phyloP scores from a whole-genome alignment of 2,888 invertebrate species.

The Drosophila silvestris region DNA sequence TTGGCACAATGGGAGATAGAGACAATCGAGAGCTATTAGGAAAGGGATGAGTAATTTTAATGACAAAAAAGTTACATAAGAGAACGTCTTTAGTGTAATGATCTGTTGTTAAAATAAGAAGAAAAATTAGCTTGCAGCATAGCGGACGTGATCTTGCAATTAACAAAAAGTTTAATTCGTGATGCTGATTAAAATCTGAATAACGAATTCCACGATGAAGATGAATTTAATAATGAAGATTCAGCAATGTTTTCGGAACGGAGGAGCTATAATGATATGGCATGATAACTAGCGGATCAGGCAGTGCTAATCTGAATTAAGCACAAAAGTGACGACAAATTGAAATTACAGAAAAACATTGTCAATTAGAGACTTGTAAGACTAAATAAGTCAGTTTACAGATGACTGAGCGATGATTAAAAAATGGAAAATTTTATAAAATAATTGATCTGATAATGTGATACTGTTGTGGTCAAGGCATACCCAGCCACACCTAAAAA shows the following conservation, averaged over 20 bases:
- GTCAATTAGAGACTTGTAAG: background rate
- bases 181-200: background rate
- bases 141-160: background rate
- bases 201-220: background rate
- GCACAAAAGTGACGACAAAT: background rate
- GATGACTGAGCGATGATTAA: too few species aligned
- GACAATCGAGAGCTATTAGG: background rate
- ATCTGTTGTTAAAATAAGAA: background rate
- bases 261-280: background rate
- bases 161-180: background rate
- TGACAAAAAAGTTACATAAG: background rate
- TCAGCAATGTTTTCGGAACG: background rate
- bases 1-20: background rate
- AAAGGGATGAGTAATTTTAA: background rate
- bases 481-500: background rate
- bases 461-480: background rate
- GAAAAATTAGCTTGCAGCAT: background rate
- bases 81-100: background rate
- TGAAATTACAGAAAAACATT: background rate
- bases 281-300: background rate
- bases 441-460: background rate
- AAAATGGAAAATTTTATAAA: background rate
- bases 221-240: background rate
- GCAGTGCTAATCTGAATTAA: background rate
- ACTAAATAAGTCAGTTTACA: background rate